A percentile compares a stretch with the other conserved stretches of the same genome.
These are phyloP conservation scores for Mus spretus DNA, from an alignment of 2,797 vertebrate genomes.

Conservation along the genomic window DNA sequence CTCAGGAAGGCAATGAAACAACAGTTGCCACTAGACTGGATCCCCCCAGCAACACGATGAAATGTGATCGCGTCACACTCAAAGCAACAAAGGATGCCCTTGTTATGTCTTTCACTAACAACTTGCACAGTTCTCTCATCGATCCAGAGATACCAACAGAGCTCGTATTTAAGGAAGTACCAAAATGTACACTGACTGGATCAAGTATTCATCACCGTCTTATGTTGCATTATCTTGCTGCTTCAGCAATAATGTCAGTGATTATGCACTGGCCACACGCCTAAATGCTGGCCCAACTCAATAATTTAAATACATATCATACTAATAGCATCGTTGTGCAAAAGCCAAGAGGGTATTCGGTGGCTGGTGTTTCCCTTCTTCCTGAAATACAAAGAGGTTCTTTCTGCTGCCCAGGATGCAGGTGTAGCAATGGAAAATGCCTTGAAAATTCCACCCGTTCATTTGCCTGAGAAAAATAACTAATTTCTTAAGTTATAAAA, in stretches of 20 bases:
- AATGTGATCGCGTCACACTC: background rate
- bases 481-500: slow-evolving; percentile 77
- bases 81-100: background rate
- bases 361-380: slow-evolving; percentile 1
- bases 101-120: background rate
- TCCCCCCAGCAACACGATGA: background rate
- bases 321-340: slow-evolving; percentile 50
- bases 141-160: slow-evolving; percentile 13
- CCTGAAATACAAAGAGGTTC: slow-evolving; percentile 38
- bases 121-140: slow-evolving; percentile 9
- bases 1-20: background rate
- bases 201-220: slow-evolving; percentile 27
- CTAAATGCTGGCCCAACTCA: slow-evolving; percentile 35
- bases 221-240: slow-evolving; percentile 17
- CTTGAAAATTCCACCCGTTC: slow-evolving; percentile 59
- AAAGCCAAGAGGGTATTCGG: slow-evolving; percentile 25
- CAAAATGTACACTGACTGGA: slow-evolving; percentile 54
- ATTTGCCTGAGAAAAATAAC: slow-evolving; percentile 70
- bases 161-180: slow-evolving; percentile 16
- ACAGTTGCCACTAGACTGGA: background rate
- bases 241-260: slow-evolving; percentile 61
- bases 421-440: slow-evolving; percentile 41
- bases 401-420: slow-evolving; percentile 45
- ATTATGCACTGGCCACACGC: slow-evolving; percentile 28
- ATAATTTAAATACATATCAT: slow-evolving; percentile 64